Evolutionary conservation across 2,888 invertebrate species (phyloP), one percentile per base, ranked within the genome.

Genomic region (Sclerodermus sp.): DNA sequence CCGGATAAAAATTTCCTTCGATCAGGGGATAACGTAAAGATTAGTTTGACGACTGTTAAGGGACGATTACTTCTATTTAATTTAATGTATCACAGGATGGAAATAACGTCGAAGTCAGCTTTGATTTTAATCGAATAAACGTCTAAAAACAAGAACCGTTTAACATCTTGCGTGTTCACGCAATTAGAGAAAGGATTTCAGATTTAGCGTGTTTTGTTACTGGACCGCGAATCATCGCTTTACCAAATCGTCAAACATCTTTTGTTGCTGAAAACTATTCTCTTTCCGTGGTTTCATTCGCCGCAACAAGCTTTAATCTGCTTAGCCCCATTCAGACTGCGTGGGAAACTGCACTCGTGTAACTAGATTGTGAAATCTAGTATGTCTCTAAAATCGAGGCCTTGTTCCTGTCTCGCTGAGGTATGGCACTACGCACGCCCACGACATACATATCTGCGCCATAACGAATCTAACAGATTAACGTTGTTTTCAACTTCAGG

Each of bases 251-350:
- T 47, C 47, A 31, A 47, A 47, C 53, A 44, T 51, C 64, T 63
- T 62, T 57, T 48, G 51, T 58, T 46, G 47, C 50, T 39, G 41
- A 45, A 9, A 45, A 51, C 57, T 40, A 49, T 59, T 53, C 59
- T 59, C 64, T 57, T 57, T 60, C 55, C 57, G 49, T 39, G 53
- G 42, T 42, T 45, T 57, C 38, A 46, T 55, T 57, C 56, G 49
- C 64, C 64, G 56, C 60, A 66, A 65, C 66, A 64, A 60, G 59
- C 64, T 67, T 67, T 66, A 67, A 67, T 67, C 67, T 67, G 60
- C 67, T 67, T 63, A 64, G 65, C 53, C 60, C 57, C 65, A 65
- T 66, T 60, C 62, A 62, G 66, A 60, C 62, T 56, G 52, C 64
- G 63, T 64, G 66, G 63, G 68, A 68, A 68, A 60, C 64, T 53